Base-by-base conservation (phyloP, 2,888 invertebrate genomes). In the Mythimna ferrago region DNA sequence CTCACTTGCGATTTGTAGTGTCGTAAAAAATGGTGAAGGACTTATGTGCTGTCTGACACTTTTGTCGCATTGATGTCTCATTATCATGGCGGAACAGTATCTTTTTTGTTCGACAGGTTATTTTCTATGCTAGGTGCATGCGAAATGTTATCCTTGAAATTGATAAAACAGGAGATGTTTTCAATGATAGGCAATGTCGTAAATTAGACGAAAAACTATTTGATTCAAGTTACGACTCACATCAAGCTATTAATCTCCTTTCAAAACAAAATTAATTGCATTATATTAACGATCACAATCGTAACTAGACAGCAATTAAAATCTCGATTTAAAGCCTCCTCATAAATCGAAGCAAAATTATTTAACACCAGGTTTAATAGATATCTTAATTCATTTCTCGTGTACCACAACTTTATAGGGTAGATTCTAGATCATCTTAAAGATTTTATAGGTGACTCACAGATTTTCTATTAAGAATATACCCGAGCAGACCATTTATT, bases 1-100 rank as follows among this genome's bases (percentile, higher is more conserved):
- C 81, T 78, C 77, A 83, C 51, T 77, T 79, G 84, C 86, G 82
- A 86, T 81, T 88, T 85, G 85, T 78, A 56, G 62, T 54, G 60
- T 82, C 80, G 81, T 83, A 70, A 80, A 76, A 77, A 72, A 62
- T 70, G 10, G 21, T 80, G 83, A 83, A 68, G 83, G 83, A 83
- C 69, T 83, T 69, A 78, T 78, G 56, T 5, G n/a, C 19, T 64
- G 70, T 60, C 58, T 7, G 68, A 53, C 3, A 14, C 1, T 68
- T 80, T 81, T 65, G 74, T 74, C 83, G 83, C 68, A 60, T 54
- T 74, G 41, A 51, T 74, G 74, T 74, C 69, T 68, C 74, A 78
- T 82, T 82, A 73, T 11, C 66, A 82, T 71, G 10, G 48, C 57
- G 16, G 35, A 58, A 54, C 32, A 7, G 54, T 66, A 14, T 51